Evolutionary conservation across 2,113 vertebrate species (phyloP), one percentile per base, ranked within the genome.

Genomic region (Microcebus tavaratra): DNA sequence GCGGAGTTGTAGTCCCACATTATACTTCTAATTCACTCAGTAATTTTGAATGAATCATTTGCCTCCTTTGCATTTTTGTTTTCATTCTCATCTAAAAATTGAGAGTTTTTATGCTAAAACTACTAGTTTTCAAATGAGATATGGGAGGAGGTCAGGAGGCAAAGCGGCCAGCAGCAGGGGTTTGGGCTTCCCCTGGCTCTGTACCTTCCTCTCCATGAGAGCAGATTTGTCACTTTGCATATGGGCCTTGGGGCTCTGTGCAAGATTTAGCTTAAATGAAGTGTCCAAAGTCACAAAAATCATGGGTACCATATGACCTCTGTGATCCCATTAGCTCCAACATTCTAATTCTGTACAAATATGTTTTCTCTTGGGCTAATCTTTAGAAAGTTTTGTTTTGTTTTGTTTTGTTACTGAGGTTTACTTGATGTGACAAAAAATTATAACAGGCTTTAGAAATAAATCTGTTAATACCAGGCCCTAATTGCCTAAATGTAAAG

Each of bases 21-120:
- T 15, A 65, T 55, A n/a, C 25, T 39, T 92, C 88, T 68, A 90
- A 82, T 39, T 92, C n/a, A 70, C 84, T 83, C 75, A 34, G 81
- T 48, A 94, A 63, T 55, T 61, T 61, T 70, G 68, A 97, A 90
- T 97, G 91, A 96, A 86, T 95, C 85, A 92, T 63, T 95, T 87
- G 81, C 82, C 86, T 92, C 78, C 93, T 93, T 94, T 92, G 86
- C 88, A 93, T 93, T 95, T 96, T 76, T 95, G 84, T 93, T 95
- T 96, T 81, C 39, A 53, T 88, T 96, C 90, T 72, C 88, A 36
- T 76, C 57, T 67, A 85, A 94, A 95, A 97, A 94, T 21, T 70
- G 14, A 91, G 65, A 61, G 81, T 89, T 88, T 96, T 21, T 93
- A 8, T 80, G 72, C 63, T 61, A 91, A 94, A 93, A 93, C 59